phyloP scores from a whole-genome alignment of 2,113 vertebrate species.

The Phrynocephalus versicolor region DNA sequence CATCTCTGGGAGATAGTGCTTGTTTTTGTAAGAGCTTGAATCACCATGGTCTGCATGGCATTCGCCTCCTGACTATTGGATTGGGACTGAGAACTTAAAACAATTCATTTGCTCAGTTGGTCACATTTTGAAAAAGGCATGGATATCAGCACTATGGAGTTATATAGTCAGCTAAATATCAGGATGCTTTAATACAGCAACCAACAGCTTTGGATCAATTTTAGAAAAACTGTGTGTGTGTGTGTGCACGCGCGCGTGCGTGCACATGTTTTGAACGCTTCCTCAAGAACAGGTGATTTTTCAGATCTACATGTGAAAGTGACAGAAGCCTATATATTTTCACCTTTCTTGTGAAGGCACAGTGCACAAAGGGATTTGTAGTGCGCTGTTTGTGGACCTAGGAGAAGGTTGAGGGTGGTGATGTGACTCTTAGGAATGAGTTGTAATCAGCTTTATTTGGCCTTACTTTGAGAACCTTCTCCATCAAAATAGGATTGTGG shows the following conservation, averaged over 20 bases:
- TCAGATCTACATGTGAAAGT: neutral
- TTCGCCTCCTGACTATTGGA: constrained; percentile 29
- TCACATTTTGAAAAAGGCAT: constrained; percentile 37
- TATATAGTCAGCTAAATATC: constrained; percentile 41
- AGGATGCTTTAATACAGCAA: constrained; percentile 53
- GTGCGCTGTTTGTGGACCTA: neutral
- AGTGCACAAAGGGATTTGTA: neutral
- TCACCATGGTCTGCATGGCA: neutral
- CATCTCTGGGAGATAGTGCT: neutral
- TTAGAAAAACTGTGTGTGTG: constrained; percentile 53
- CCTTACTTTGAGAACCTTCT: neutral
- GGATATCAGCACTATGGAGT: constrained; percentile 17
- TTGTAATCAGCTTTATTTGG: neutral
- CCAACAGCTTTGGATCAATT: constrained; percentile 57
- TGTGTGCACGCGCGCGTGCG: constrained; percentile 64
- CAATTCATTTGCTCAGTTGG: constrained; percentile 36
- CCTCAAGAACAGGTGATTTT: neutral
- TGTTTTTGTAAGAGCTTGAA: neutral
- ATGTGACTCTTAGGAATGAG: neutral
- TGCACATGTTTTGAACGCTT: constrained; percentile 41
- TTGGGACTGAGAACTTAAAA: constrained; percentile 34
- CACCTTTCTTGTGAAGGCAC: neutral
- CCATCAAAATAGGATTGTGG: neutral
- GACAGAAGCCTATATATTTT: too few species aligned
- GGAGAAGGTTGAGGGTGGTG: neutral